Percentiles rank a stretch among this genome's conserved stretches.
Conservation (phyloP, 2,113 vertebrate species). For the Mesoclemmys tuberculata region DNA sequence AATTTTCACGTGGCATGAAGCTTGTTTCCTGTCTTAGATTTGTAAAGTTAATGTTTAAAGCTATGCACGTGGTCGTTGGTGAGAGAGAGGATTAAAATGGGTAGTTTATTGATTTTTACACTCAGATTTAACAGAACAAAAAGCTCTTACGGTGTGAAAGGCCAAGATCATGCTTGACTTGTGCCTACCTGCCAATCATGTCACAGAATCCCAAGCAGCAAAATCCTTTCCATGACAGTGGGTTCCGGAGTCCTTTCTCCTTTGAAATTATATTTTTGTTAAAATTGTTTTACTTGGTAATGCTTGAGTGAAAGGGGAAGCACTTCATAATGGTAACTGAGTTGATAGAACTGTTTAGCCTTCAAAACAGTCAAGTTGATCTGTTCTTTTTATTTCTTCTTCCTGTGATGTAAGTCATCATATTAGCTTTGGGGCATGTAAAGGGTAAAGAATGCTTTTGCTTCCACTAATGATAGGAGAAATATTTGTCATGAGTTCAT, state of each 20-base stretch:
- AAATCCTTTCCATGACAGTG: constrained; percentile 52
- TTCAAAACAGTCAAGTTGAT: constrained; percentile 19
- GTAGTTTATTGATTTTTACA: constrained; percentile 15
- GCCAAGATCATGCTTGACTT: constrained; percentile 54
- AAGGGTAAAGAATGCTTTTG: constrained; percentile 12
- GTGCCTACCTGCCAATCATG: constrained; percentile 31
- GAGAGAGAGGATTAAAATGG: not conserved
- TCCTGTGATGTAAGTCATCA: not conserved
- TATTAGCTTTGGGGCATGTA: not conserved
- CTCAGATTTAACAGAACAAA: constrained; percentile 38
- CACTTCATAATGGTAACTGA: constrained; percentile 8
- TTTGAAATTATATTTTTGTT: constrained; percentile 31
- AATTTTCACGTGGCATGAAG: constrained; percentile 36
- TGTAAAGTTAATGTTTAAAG: constrained; percentile 51
- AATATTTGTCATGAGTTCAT: not conserved
- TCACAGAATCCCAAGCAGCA: constrained; percentile 36
- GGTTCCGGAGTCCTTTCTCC: constrained; percentile 50
- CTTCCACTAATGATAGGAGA: constrained; percentile 20
- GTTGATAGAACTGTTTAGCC: constrained; percentile 53
- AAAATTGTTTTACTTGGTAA: constrained; percentile 41
- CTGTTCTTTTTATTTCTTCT: constrained; percentile 6
- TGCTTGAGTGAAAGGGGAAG: constrained; percentile 47
- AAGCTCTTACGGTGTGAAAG: constrained; percentile 13
- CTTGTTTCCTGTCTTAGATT: constrained; percentile 46
- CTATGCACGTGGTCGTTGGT: not conserved